Conservation (phyloP, 1,140 invertebrate genomes). For the Triops longicaudatus region DNA sequence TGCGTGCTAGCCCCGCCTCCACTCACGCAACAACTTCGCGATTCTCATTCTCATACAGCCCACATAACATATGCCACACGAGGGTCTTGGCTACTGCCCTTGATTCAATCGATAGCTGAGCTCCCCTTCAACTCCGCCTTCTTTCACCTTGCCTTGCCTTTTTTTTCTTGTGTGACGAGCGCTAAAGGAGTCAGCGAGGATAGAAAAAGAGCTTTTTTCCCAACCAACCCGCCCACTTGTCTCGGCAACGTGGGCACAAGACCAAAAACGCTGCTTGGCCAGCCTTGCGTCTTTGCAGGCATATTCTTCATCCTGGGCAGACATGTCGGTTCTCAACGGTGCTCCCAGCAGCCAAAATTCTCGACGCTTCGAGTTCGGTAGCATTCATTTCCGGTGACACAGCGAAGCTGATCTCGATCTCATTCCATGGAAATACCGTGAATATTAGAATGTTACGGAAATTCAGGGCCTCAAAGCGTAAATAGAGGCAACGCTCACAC, state of each 20-base stretch:
- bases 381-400: neutral
- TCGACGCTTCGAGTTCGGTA: neutral
- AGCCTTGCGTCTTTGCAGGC: neutral
- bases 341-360: neutral
- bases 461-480: neutral
- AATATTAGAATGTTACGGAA: neutral
- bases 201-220: neutral
- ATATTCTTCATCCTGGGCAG: neutral
- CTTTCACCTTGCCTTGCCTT: neutral
- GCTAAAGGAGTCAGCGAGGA: neutral
- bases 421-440: neutral
- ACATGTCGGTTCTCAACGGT: neutral
- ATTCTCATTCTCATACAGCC: neutral
- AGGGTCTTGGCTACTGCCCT: neutral
- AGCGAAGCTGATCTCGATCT: neutral
- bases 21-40: neutral
- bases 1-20: neutral
- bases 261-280: neutral
- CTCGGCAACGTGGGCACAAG: neutral
- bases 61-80: neutral
- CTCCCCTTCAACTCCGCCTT: neutral
- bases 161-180: neutral
- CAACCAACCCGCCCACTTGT: neutral
- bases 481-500: too few species aligned
- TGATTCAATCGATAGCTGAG: constrained; percentile 2